Evolutionary conservation across 2,113 vertebrate species (phyloP).

Genomic region (Sisor rabdophorus): DNA sequence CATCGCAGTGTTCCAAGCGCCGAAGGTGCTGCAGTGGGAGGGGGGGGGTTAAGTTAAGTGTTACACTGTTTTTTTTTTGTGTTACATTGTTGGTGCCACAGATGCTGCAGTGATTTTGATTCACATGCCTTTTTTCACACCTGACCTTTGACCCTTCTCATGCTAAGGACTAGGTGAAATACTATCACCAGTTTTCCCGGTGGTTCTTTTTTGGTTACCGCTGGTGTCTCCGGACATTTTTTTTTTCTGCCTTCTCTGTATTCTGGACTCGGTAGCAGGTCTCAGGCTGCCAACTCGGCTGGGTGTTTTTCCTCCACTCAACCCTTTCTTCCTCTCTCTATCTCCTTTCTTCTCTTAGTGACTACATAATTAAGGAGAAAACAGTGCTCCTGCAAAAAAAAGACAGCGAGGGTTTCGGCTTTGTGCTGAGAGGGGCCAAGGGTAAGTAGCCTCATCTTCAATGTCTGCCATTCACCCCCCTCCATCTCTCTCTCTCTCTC

Average conservation of each 20-base stretch:
- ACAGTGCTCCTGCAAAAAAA: conserved; percentile 89
- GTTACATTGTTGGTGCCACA: no score
- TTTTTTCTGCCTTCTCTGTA: conserved; percentile 8
- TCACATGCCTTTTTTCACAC: not conserved
- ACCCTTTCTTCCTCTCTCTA: conserved; percentile 19
- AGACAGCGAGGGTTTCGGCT: conserved; percentile 92
- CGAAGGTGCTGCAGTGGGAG: no score
- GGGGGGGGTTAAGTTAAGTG: no score
- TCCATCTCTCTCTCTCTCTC: conserved; percentile 5
- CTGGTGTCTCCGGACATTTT: not conserved
- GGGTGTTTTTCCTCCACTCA: conserved; percentile 12
- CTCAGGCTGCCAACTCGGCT: not conserved
- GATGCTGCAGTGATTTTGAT: no score
- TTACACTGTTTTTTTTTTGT: not conserved
- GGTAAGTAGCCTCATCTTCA: conserved; percentile 67
- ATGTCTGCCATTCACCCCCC: not conserved
- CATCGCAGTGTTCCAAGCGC: no score
- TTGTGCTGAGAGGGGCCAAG: conserved; percentile 90
- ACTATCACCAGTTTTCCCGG: not conserved
- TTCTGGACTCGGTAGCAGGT: not conserved
- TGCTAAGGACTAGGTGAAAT: conserved; percentile 27
- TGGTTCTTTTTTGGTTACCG: not conserved
- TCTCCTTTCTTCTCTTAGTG: conserved; percentile 63
- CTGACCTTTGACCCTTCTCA: not conserved
- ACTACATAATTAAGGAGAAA: conserved; percentile 95